These are phyloP conservation scores for Odontophorus gujanensis DNA, from an alignment of 2,113 vertebrate genomes.

Conservation along the genomic window DNA sequence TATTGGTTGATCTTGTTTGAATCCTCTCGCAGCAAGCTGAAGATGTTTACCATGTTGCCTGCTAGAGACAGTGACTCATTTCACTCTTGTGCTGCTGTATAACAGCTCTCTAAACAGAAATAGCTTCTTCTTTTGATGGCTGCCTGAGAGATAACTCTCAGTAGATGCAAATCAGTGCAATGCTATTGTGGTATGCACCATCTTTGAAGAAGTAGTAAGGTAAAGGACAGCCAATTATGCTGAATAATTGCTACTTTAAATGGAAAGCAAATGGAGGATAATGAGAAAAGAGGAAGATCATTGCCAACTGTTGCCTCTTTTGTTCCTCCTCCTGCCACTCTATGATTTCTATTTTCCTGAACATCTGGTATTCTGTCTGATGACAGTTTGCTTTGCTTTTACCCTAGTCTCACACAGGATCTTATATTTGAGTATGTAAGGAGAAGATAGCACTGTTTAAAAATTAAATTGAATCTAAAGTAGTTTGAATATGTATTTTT, in stretches of 20 bases:
- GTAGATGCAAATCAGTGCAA: not conserved
- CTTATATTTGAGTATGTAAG: not conserved
- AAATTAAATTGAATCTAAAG: not conserved
- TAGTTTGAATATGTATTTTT: not conserved
- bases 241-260: not conserved
- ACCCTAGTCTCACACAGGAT: not conserved
- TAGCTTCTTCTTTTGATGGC: not conserved
- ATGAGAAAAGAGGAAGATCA: not conserved
- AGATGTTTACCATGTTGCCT: not conserved
- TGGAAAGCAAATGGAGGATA: not conserved
- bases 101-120: not conserved
- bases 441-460: not conserved
- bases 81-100: not conserved
- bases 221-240: not conserved
- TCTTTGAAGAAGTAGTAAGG: not conserved
- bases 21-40: not conserved
- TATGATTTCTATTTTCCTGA: not conserved
- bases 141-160: not conserved
- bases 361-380: not conserved
- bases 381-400: not conserved
- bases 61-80: not conserved
- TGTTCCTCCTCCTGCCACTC: not conserved
- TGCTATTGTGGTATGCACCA: fast-evolving
- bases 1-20: not conserved
- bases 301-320: not conserved